Evolutionary conservation across 2,888 invertebrate species (phyloP).

Genomic region (Rotaria socialis): DNA sequence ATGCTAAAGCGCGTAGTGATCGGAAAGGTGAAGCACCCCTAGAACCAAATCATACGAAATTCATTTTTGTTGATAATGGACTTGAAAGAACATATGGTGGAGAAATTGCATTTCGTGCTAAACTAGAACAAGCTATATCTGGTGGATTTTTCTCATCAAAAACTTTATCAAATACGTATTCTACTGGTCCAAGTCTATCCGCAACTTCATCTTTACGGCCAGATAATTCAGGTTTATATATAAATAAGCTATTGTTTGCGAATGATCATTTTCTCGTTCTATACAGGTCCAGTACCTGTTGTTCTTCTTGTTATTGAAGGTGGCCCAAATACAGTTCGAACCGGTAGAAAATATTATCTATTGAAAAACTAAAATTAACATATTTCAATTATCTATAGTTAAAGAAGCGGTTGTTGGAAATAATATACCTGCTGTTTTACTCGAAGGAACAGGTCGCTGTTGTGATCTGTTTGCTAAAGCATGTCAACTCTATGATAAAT

Average conservation of each 20-base stretch:
- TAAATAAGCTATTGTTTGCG: background rate
- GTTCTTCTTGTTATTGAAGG: slow-evolving; percentile 58
- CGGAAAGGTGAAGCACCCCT: slow-evolving; percentile 50
- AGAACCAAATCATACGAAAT: slow-evolving; percentile 60
- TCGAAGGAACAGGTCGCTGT: slow-evolving; percentile 32
- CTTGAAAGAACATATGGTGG: slow-evolving; percentile 54
- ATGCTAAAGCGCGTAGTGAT: background rate
- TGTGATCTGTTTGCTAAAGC: slow-evolving; percentile 25
- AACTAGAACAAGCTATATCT: slow-evolving; percentile 35
- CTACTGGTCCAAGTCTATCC: background rate
- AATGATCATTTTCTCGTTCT: background rate
- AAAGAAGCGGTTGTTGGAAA: slow-evolving; percentile 24
- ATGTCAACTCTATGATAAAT: background rate
- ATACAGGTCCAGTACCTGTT: slow-evolving; percentile 51
- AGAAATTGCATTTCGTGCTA: slow-evolving; percentile 51
- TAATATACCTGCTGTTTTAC: slow-evolving; percentile 23
- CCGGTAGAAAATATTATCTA: background rate
- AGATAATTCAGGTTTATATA: background rate
- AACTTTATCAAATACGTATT: background rate
- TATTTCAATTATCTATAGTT: background rate
- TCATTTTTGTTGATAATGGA: slow-evolving; percentile 59
- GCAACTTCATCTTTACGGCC: background rate
- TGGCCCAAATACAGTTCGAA: slow-evolving; percentile 55
- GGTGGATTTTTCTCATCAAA: slow-evolving; percentile 18
- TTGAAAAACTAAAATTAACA: no score